Base-by-base conservation (phyloP, 2,888 invertebrate species). In the Minunthozetes semirufus region DNA sequence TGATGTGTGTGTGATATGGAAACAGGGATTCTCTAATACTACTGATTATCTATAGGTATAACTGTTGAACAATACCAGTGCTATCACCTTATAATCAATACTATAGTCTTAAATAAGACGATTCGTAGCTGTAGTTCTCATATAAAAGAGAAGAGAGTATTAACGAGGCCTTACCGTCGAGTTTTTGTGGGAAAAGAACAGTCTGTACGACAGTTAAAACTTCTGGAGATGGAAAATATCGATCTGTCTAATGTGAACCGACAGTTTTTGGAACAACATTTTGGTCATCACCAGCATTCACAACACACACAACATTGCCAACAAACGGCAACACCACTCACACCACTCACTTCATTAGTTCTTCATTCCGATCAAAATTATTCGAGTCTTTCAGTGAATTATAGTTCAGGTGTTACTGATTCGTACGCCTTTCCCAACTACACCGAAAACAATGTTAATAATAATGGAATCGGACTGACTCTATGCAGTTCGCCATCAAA, bases 161-260 rank as follows among this genome's bases (percentile, higher is more conserved):
- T 66, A 66, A 66, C 66, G 66, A 66, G 33, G 33, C 19, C 38
- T 66, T 66, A 38, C n/a, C n/a, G 38, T 66, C n/a, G 71, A 71
- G 71, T 50, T 27, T 17, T 46, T 42, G 71, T 71, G 53, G 71
- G 48, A 71, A 53, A 25, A n/a, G 48, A 13, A 46, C 71, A 71
- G 71, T 70, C 48, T 70, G 70, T 48, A 70, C 70, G 38, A 48
- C 71, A 53, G 70, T 48, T 17, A 25, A 48, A 56, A 73, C 38
- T 48, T 59, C 59, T 48, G 56, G 33, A 77, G 73, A 87, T 89
- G 86, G 89, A 89, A 79, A 87, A 87, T 81, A 84, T 89, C 77
- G 89, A 89, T 80, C 83, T 89, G 82, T 88, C 89, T 79, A 85
- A 87, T 77, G 87, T 89, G 83, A 89, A 88, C 78, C 85, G 89